Base-by-base conservation (phyloP, 1,140 invertebrate species). In the Micrasema minimum region DNA sequence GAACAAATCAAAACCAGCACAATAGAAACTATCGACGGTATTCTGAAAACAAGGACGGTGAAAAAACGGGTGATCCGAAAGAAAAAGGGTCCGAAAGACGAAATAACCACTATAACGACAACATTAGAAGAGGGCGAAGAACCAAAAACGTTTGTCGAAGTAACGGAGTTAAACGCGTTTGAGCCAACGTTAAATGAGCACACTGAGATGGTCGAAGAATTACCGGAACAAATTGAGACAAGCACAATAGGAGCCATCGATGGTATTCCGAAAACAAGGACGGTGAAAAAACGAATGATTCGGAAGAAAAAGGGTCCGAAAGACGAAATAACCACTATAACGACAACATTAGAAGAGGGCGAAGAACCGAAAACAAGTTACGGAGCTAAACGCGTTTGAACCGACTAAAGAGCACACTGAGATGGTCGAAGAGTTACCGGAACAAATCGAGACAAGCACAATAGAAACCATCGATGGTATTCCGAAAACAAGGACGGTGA, bases 41-140 rank as follows among this genome's bases (percentile, higher is more conserved):
- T 75, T 9, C 80, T 80, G 10, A 72, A 76, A 69, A 75, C 75
- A 43, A 61, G 69, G 43, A 75, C 75, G 31, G 61, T 67, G 5
- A 65, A 79, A 64, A 79, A 78, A 41, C 70, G 77, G 37, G 74
- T 78, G 6, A 77, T 78, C 12, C 78, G 79, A 72, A 80, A 80
- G 70, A 72, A 70, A 61, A 76, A 71, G 26, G 78, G 77, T 37
- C 65, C 69, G 12, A 80, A 79, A 69, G 46, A 79, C 72, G 78
- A 80, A 76, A 76, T 76, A 1, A 80, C 78, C 22, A 77, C 81
- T 68, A 77, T 81, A 72, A 77, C 79, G 23, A 79, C 81, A 35
- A 76, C 79, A 64, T 79, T 81, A 76, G 80, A 82, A 71, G 76
- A 80, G 67, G 78, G 77, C 35, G 77, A 75, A 66, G 78, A 83